These are phyloP conservation scores for Phyllotreta striolata DNA, from an alignment of 2,888 invertebrate genomes.

Conservation along the genomic window DNA sequence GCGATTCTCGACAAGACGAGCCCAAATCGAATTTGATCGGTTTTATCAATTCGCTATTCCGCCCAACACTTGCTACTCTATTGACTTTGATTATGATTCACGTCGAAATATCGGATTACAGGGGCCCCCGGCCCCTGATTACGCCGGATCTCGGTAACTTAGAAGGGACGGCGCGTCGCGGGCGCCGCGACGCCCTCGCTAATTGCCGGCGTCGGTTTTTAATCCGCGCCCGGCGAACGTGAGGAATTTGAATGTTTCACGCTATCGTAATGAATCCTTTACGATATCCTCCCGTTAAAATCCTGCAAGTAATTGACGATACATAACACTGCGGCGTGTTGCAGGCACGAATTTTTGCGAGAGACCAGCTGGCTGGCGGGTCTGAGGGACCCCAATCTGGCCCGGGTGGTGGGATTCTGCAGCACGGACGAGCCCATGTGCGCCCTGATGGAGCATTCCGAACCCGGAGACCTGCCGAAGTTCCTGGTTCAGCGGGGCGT, in stretches of 20 bases:
- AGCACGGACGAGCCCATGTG: conserved; percentile 83
- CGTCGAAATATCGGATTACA: conserved; percentile 43
- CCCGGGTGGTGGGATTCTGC: conserved; percentile 82
- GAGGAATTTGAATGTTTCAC: too few species aligned
- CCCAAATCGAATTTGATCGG: conserved; percentile 38
- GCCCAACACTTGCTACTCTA: conserved; percentile 40
- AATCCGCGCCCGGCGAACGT: too few species aligned
- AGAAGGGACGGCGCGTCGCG: not conserved
- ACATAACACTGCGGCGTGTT: conserved; percentile 39
- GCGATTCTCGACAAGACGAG: conserved; percentile 4
- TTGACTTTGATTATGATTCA: conserved; percentile 47
- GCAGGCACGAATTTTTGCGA: conserved; percentile 85
- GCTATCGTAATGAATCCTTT: too few species aligned
- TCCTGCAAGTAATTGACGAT: too few species aligned
- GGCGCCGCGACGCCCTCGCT: too few species aligned
- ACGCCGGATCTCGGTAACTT: conserved; percentile 19
- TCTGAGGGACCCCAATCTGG: conserved; percentile 83
- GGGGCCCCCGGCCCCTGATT: conserved; percentile 36
- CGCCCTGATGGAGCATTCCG: conserved; percentile 89
- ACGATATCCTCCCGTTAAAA: too few species aligned
- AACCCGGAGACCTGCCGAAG: conserved; percentile 83
- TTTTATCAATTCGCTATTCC: conserved; percentile 42
- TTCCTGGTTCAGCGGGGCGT: conserved; percentile 62
- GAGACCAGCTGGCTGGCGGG: conserved; percentile 87
- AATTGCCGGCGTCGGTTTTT: too few species aligned